phyloP scores from a whole-genome alignment of 1,140 invertebrate genomes.

The Heterodera schachtii region DNA sequence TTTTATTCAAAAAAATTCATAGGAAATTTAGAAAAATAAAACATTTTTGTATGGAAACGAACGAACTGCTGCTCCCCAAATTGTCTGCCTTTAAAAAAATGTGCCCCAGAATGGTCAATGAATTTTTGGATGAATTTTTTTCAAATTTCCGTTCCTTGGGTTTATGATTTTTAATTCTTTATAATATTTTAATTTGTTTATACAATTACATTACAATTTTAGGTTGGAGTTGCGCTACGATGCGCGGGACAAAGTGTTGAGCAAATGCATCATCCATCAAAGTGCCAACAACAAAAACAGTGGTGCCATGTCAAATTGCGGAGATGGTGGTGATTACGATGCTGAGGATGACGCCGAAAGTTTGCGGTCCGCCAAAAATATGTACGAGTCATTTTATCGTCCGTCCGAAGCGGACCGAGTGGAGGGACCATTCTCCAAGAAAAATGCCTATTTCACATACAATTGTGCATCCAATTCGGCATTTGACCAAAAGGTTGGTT shows the following conservation, averaged over 20 bases:
- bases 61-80: no score
- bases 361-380: not conserved
- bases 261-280: slow-evolving; percentile 7
- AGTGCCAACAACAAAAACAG: not conserved
- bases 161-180: no score
- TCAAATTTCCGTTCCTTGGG: no score
- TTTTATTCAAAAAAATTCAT: not conserved
- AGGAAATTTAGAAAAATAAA: no score
- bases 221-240: slow-evolving; percentile 42
- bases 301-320: no score
- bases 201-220: no score
- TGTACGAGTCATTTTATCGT: slow-evolving; percentile 45
- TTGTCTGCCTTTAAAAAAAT: no score
- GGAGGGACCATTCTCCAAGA: slow-evolving; percentile 46
- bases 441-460: slow-evolving; percentile 35
- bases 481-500: not conserved
- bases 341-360: not conserved
- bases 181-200: no score
- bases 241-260: slow-evolving; percentile 40
- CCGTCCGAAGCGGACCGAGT: slow-evolving; percentile 22
- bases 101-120: no score
- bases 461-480: slow-evolving; percentile 3
- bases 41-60: no score
- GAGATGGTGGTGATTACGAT: no score
- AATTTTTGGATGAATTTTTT: no score